These are phyloP conservation scores for Ceratina japonica DNA, from an alignment of 1,140 invertebrate species.

Conservation along the genomic window DNA sequence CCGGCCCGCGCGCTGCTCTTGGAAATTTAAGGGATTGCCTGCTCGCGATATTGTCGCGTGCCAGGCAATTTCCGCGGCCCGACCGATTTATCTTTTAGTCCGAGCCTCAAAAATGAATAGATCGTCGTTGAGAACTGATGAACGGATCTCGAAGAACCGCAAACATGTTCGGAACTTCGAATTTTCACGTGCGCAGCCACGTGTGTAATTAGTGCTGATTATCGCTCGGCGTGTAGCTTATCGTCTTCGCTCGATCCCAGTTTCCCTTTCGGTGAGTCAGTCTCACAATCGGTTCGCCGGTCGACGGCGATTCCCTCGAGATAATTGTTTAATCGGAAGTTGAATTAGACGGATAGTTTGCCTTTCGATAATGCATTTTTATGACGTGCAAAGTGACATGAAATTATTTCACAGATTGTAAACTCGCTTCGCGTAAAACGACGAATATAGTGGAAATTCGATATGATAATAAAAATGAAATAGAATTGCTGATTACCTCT, in stretches of 20 bases:
- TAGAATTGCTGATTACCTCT: too few relatives aligned
- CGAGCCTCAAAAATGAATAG: too few relatives aligned
- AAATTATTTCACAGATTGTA: too few relatives aligned
- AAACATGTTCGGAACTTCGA: background rate
- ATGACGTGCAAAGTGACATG: too few relatives aligned
- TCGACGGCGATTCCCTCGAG: conserved; percentile 18
- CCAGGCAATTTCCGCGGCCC: conserved; percentile 34
- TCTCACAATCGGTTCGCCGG: too few relatives aligned
- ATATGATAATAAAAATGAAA: too few relatives aligned
- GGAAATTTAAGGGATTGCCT: conserved; percentile 39
- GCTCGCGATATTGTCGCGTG: conserved; percentile 27
- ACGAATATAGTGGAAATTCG: too few relatives aligned
- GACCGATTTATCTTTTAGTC: conserved; percentile 28
- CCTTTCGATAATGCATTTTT: background rate
- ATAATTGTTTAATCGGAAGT: conserved; percentile 5
- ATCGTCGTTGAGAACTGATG: background rate
- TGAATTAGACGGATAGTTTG: background rate
- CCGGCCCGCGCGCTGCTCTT: conserved; percentile 25
- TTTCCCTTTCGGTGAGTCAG: conserved; percentile 12
- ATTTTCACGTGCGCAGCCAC: background rate
- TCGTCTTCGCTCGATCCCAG: background rate
- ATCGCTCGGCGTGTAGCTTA: background rate
- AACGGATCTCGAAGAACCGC: background rate
- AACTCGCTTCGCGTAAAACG: too few relatives aligned
- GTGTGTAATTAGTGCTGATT: background rate